Percentiles rank a stretch among this genome's conserved stretches.
Conservation (phyloP, 2,797 vertebrate species). For the Anas flavirostris region DNA sequence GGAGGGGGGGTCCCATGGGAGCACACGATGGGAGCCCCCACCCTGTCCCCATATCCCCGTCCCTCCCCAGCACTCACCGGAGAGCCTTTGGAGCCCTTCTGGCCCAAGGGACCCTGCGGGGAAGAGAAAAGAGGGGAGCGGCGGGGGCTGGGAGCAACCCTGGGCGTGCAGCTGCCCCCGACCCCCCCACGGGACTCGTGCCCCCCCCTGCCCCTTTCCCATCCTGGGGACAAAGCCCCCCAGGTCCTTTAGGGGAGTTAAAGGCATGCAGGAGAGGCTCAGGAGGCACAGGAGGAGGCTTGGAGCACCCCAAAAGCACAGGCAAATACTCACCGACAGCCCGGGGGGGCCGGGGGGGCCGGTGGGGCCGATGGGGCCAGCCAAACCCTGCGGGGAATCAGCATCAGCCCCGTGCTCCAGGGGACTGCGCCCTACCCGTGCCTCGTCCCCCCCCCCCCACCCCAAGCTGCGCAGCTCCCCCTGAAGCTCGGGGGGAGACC, state of each 20-base stretch:
- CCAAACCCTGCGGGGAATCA: conserved; percentile 77
- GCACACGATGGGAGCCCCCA: no score
- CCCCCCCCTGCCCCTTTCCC: not conserved
- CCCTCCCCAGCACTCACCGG: conserved; percentile 75
- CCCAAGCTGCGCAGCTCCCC: no score
- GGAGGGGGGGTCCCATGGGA: not conserved
- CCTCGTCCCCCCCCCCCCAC: no score
- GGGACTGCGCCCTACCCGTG: not conserved
- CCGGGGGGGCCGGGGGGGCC: conserved; percentile 87
- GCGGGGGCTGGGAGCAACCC: not conserved
- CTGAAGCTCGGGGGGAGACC: not conserved
- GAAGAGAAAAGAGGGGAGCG: not conserved
- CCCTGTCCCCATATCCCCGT: no score
- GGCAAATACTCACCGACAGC: conserved; percentile 80
- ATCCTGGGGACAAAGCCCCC: not conserved
- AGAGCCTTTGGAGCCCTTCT: conserved; percentile 92
- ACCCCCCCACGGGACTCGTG: rapidly evolving
- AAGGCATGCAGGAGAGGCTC: not conserved
- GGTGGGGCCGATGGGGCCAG: conserved; percentile 80
- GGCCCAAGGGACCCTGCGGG: conserved; percentile 85
- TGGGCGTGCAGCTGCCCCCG: rapidly evolving
- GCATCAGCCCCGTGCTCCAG: not conserved
- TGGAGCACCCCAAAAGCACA: not conserved
- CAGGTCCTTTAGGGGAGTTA: rapidly evolving
- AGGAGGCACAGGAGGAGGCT: not conserved